Base-by-base conservation (phyloP, 2,113 vertebrate species). In the Cinclus cinclus region DNA sequence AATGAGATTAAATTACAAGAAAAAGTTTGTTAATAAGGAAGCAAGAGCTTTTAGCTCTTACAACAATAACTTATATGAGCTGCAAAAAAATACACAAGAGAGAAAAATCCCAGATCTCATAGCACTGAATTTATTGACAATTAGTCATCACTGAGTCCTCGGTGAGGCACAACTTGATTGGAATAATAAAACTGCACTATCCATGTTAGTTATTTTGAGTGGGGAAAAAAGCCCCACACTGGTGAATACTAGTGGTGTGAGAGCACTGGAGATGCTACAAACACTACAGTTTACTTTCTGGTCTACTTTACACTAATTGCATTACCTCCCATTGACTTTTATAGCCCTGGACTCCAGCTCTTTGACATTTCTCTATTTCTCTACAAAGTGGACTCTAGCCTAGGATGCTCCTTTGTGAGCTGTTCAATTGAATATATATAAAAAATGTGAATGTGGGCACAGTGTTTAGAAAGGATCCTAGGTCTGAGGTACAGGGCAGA, bases 71-170 rank as follows among this genome's bases (percentile, higher is more conserved):
- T 82, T 87, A 73, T 88, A 68, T 35, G 41, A 94, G 22, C 78
- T 93, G 69, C 60, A 95, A 96, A 95, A 86, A 68, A 91, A 90
- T 44, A 75, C 44, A 58, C 21, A 62, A 37, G 75, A 83, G 74
- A 63, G 82, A 92, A 60, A 90, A 87, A 87, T 68, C 50, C 58
- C 89, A 62, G 44, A 15, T 62, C 60, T 70, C 87, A 39, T 6
- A 64, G 60, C 35, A 50, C 50, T 19, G 65, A 56, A 37, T 69
- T 69, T 91, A 89, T 87, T 80, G 92, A 60, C 49, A 50, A 84
- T 84, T 79, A 87, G 46, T 23, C 47, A 41, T 28, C 2, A 22
- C 60, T 41, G 62, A 25, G 44, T 89, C 41, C 27, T 62, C 25
- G 33, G 63, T 18, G 73, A 65, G 58, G 56, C 33, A 47, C 24